A percentile compares a stretch with the other conserved stretches of the same genome.
phyloP scores from a whole-genome alignment of 2,797 vertebrate genomes.

The Antennarius maculatus region DNA sequence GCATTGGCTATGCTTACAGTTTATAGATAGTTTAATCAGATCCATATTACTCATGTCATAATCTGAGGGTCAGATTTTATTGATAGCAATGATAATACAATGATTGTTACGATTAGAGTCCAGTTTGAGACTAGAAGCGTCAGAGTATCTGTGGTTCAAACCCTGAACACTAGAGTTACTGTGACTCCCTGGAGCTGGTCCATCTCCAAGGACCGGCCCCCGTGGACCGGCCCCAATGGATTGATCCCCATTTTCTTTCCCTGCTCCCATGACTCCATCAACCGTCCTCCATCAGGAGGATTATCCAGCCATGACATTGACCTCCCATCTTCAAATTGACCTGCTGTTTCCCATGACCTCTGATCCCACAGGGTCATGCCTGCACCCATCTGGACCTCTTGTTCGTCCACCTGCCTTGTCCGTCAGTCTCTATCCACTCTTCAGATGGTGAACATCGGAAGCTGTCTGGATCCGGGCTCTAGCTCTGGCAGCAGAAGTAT shows the following conservation, averaged over 20 bases:
- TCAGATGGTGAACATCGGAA: constrained; percentile 57
- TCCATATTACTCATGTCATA: too few species aligned
- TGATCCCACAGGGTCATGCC: constrained; percentile 63
- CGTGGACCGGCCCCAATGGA: too few species aligned
- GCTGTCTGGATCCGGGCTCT: not conserved
- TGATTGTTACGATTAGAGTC: too few species aligned
- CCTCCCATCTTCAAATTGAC: constrained; percentile 63
- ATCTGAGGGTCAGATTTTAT: too few species aligned
- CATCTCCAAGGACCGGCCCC: too few species aligned
- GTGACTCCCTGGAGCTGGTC: too few species aligned
- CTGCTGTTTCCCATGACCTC: constrained; percentile 74
- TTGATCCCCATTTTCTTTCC: constrained; percentile 9
- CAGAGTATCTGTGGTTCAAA: too few species aligned
- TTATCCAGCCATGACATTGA: constrained; percentile 65
- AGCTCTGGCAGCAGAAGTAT: not conserved
- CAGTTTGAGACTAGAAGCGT: too few species aligned
- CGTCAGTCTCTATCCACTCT: constrained; percentile 12
- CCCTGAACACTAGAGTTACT: too few species aligned
- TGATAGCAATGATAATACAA: too few species aligned
- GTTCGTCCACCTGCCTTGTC: constrained; percentile 62
- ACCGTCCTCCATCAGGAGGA: constrained; percentile 19
- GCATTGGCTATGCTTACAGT: too few species aligned
- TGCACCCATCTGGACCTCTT: constrained; percentile 64
- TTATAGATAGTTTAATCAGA: too few species aligned
- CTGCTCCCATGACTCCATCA: constrained; percentile 16